Conservation (phyloP, 2,113 vertebrate genomes). For the Rhineura floridana region DNA sequence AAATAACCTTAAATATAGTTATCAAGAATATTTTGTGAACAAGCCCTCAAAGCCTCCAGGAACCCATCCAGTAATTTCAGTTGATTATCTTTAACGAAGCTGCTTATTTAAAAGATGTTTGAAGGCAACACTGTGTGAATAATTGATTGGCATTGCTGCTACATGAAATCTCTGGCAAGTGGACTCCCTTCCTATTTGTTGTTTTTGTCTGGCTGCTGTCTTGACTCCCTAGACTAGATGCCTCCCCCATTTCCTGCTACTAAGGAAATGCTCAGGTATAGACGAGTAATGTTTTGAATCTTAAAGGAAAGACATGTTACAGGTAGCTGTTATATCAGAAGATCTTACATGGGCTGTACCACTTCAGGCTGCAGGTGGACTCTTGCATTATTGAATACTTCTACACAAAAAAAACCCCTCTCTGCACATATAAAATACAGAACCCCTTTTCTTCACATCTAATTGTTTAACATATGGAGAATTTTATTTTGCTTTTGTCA, state of each 20-base stretch:
- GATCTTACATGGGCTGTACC: background rate
- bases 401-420: too few species aligned
- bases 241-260: accelerated
- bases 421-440: background rate
- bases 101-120: background rate
- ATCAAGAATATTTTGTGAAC: background rate
- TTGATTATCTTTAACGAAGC: background rate
- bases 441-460: background rate
- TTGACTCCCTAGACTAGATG: background rate
- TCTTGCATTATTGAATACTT: background rate
- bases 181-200: background rate
- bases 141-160: background rate
- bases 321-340: background rate
- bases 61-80: background rate
- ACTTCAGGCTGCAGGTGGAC: accelerated
- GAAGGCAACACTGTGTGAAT: background rate
- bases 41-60: background rate
- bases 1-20: background rate
- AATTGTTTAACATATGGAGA: background rate
- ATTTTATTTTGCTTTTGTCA: too few species aligned
- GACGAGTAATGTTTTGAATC: background rate
- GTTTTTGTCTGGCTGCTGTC: background rate
- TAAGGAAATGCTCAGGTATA: background rate
- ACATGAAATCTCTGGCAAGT: background rate
- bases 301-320: background rate